Percentiles rank a stretch among this genome's conserved stretches.
Conservation (phyloP, 2,113 vertebrate genomes). For the Odobenus rosmarus region DNA sequence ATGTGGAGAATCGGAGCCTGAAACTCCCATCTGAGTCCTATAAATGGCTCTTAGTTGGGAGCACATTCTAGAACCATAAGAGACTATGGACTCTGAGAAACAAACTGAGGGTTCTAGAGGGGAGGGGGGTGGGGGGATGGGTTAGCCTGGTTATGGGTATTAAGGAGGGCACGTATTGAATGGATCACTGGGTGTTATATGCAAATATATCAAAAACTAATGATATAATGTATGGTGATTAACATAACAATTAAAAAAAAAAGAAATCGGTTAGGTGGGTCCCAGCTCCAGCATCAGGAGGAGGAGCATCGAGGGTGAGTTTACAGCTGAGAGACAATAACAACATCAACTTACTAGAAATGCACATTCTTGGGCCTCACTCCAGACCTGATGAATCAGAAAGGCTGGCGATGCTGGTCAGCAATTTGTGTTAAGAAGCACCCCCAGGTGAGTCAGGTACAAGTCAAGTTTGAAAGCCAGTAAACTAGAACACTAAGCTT, state of each 20-base stretch:
- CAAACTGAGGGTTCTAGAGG: too few relatives aligned
- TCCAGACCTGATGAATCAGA: not conserved
- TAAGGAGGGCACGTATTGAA: too few relatives aligned
- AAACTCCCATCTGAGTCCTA: not conserved
- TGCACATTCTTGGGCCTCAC: not conserved
- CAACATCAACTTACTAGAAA: not conserved
- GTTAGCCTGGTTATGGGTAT: too few relatives aligned
- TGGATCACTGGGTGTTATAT: too few relatives aligned
- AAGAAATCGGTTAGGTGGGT: not conserved
- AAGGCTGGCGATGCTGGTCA: not conserved
- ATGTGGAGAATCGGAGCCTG: not conserved
- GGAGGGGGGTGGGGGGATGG: too few relatives aligned
- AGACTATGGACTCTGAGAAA: too few relatives aligned
- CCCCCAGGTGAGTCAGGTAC: not conserved
- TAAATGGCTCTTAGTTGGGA: accelerated
- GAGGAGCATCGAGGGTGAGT: not conserved
- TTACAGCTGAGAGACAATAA: not conserved
- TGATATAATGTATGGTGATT: too few relatives aligned
- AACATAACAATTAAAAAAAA: too few relatives aligned
- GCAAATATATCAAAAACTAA: too few relatives aligned
- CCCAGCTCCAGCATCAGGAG: not conserved
- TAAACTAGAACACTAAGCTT: not conserved
- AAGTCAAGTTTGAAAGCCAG: not conserved
- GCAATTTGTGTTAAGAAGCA: not conserved
- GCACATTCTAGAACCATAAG: too few relatives aligned